A percentile compares a stretch with the other conserved stretches of the same genome.
Evolutionary conservation across 2,797 vertebrate genomes (phyloP).

Genomic region (Melanotaenia pygmaea): DNA sequence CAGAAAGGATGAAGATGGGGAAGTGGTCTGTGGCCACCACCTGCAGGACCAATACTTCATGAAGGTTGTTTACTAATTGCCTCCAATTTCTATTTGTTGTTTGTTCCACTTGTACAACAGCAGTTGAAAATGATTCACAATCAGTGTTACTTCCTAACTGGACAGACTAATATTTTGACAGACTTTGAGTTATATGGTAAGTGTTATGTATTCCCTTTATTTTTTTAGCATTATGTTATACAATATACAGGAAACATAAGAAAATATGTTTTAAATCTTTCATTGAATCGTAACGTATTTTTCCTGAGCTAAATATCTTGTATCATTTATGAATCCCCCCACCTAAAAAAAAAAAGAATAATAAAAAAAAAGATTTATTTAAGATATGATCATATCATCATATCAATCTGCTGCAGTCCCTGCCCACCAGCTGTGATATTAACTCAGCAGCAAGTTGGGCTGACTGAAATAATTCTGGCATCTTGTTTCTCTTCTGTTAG

Average conservation of each 20-base stretch:
- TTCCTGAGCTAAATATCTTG: not conserved
- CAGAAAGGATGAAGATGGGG: too few species aligned
- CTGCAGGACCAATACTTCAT: too few species aligned
- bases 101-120: too few species aligned
- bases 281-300: not conserved
- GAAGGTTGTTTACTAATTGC: too few species aligned
- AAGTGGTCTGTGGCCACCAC: too few species aligned
- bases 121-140: too few species aligned
- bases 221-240: not conserved
- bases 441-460: not conserved
- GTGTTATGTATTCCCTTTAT: not conserved
- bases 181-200: too few species aligned
- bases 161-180: not conserved
- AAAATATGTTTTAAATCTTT: not conserved
- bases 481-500: slow-evolving; percentile 47
- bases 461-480: not conserved
- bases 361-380: too few species aligned
- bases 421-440: not conserved
- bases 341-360: too few species aligned
- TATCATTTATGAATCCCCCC: not conserved
- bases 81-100: too few species aligned
- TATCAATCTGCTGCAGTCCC: not conserved
- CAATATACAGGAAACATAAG: not conserved
- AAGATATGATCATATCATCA: too few species aligned
- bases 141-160: not conserved